Base-by-base conservation (phyloP, 2,888 invertebrate species). In the Cecidostiba fungosa region DNA sequence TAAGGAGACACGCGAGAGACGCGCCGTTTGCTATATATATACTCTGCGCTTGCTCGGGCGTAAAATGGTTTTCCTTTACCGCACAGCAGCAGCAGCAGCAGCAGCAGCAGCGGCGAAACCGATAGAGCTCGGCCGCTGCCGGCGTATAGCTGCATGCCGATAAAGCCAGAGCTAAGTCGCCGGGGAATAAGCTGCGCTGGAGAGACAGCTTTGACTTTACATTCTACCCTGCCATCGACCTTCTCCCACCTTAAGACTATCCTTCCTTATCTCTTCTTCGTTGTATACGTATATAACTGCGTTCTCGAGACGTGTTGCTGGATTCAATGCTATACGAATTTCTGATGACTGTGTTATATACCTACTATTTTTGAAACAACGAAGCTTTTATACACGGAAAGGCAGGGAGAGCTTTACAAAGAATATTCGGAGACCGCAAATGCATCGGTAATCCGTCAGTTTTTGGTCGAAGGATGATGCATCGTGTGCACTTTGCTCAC, bases 51-150 rank as follows among this genome's bases (percentile, higher is more conserved):
- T 88, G 89, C 88, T 88, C 90, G 88, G 87, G 88, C 91, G 90
- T 90, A 90, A 91, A 91, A 91, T 91, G 90, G 89, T 89, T 91
- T 91, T 90, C 91, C 90, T 91, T 90, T 89, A 88, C 88, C 86
- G 86, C 87, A n/a, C n/a, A n/a, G n/a, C n/a, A n/a, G n/a, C n/a
- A n/a, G n/a, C n/a, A n/a, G n/a, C n/a, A n/a, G n/a, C n/a, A n/a
- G n/a, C n/a, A 88, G 76, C 43, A 14, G 47, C 19, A n/a, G n/a
- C n/a, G n/a, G 23, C 19, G 72, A 72, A 69, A 69, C 69, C 59
- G 47, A 59, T 81, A 62, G 43, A 72, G 77, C 76, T 29, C 47
- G 66, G 32, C 43, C 19, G 50, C 50, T 19, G 70, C 26, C 59
- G 70, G 50, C 59, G 47, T 74, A 74, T 59, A 84, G 78, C 77